Percentiles rank a stretch among this genome's conserved stretches.
Conservation (phyloP, 2,888 invertebrate genomes). For the Tanytarsus gracilentus region DNA sequence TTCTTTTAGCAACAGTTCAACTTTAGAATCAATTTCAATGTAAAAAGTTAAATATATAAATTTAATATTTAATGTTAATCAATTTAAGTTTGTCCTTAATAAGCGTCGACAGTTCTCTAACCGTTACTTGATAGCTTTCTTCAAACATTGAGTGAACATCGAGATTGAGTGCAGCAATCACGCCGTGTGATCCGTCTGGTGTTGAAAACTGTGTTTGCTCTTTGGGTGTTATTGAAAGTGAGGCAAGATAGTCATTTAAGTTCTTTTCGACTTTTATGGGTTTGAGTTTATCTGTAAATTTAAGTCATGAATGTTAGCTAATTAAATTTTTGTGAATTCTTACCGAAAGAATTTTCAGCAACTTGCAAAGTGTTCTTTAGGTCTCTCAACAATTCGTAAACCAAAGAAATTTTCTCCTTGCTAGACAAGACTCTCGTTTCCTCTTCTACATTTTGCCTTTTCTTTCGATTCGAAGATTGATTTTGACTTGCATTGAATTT, state of each 20-base stretch:
- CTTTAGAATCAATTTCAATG: no score
- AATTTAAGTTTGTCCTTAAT: conserved; percentile 23
- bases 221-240: conserved; percentile 16
- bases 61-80: conserved; percentile 12
- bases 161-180: neutral
- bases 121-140: conserved; percentile 17
- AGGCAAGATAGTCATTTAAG: conserved; percentile 23
- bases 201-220: neutral
- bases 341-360: conserved; percentile 17
- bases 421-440: neutral
- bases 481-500: conserved; percentile 32
- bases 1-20: no score
- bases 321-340: neutral
- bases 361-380: neutral
- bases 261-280: conserved; percentile 24
- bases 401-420: neutral
- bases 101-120: conserved; percentile 10
- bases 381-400: neutral
- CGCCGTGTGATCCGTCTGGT: neutral
- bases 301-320: neutral
- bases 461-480: neutral
- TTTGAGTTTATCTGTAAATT: neutral
- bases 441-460: neutral
- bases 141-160: conserved; percentile 24
- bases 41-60: no score